These are phyloP conservation scores for Hydriomena furcata DNA, from an alignment of 2,888 invertebrate species.

Conservation along the genomic window DNA sequence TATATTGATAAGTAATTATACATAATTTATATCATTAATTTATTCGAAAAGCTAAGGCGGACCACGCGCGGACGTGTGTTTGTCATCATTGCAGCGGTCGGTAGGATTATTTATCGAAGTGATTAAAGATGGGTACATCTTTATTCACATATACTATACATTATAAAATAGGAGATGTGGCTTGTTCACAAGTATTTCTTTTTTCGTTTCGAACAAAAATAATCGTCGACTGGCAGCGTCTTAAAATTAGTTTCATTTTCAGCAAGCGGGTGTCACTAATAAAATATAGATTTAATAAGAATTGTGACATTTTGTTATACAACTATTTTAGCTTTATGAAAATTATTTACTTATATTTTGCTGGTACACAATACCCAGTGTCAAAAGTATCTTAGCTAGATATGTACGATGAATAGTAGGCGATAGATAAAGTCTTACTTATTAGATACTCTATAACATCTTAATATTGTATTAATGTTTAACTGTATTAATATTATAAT, in stretches of 20 bases:
- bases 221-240: no score
- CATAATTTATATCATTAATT: no score
- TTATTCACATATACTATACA: no score
- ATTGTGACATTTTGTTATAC: constrained; percentile 2
- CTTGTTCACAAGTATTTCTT: no score
- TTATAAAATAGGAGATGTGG: no score
- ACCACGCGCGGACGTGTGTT: no score
- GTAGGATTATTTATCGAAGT: no score
- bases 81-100: no score
- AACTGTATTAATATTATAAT: constrained; percentile 35
- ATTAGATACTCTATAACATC: constrained; percentile 24
- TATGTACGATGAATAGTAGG: constrained; percentile 28
- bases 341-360: constrained; percentile 5
- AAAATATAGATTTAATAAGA: background rate
- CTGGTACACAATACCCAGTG: constrained; percentile 6
- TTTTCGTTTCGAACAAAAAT: no score
- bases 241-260: background rate
- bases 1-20: no score
- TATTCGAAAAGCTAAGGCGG: no score
- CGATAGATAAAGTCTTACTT: constrained; percentile 29
- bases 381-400: constrained; percentile 17
- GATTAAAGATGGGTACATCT: no score
- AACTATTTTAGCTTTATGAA: background rate
- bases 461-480: constrained; percentile 34
- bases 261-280: background rate